Conservation (phyloP, 2,797 vertebrate genomes). For the Champsocephalus esox region DNA sequence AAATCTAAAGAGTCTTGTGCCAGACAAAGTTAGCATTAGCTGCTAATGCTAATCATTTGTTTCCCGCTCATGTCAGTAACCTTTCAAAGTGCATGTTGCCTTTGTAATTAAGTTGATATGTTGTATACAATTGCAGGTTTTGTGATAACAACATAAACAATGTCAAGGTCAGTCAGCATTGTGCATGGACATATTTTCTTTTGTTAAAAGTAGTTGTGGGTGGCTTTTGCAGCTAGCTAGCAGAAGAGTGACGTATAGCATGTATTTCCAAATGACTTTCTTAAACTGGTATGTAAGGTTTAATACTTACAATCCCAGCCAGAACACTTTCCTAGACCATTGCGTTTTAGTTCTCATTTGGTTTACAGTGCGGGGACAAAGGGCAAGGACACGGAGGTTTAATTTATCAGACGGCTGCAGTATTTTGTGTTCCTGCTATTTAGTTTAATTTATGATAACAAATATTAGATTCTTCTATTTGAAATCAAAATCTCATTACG, state of each 20-base stretch:
- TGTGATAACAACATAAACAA: neutral
- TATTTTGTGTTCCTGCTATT: neutral
- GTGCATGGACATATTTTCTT: too few species aligned
- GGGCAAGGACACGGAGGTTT: neutral
- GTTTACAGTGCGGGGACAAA: neutral
- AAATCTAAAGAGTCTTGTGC: too few species aligned
- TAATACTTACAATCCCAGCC: neutral
- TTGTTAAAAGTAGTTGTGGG: neutral
- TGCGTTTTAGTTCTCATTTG: neutral
- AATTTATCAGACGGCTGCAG: neutral
- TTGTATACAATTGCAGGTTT: neutral
- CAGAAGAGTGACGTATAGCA: neutral
- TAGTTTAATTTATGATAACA: neutral
- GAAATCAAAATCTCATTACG: constrained; percentile 17
- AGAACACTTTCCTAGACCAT: neutral
- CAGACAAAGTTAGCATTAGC: too few species aligned
- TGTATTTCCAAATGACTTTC: neutral
- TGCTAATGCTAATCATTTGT: neutral
- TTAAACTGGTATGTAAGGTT: neutral
- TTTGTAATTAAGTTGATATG: neutral
- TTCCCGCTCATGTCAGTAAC: neutral
- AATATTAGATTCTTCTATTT: neutral
- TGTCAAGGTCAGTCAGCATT: neutral
- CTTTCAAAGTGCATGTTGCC: neutral
- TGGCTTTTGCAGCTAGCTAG: neutral